Base-by-base conservation (phyloP, 2,113 vertebrate genomes). In the Tenrec ecaudatus region DNA sequence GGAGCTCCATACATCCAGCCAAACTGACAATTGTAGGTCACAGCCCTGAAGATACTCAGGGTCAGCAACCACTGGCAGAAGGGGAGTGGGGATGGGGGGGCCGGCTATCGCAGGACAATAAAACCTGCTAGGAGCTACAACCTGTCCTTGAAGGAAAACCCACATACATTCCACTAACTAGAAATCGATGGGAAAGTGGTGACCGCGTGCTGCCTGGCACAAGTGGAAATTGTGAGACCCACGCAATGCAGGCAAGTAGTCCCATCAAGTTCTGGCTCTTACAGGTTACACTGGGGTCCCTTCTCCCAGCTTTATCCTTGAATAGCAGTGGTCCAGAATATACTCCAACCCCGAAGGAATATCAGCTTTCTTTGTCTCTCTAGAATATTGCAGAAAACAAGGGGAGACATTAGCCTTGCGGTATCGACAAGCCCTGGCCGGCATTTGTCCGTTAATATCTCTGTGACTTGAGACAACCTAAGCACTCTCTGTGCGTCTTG, bases 11-110 rank as follows among this genome's bases (percentile, higher is more conserved):
- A 29, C 3, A 75, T 9, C 11, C 33, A 88, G 80, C 11, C 82
- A 95, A 94, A 53, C 66, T 90, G n/a, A 93, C 62, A 83, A 62
- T 60, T 86, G 29, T 76, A 94, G 85, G 82, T 95, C 76, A 88
- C 17, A 86, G 0, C 77, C 58, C 23, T 33, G 4, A 62, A 53
- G n/a, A 17, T 89, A 38, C 53, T 15, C 12, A 3, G 31, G 25
- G 66, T 47, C 78, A 88, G 29, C 3, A 23, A 57, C 10, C 22
- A 77, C 0, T 53, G 5, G 33, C 22, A 38, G 2, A 31, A 27
- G 19, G 47, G 47, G 43, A 10, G 43, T 47, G 10, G 5, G 47
- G 47, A 12, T 2, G 9, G 47, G 3, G 16, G n/a, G 20, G 33
- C 36, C 60, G 20, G 33, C 36, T 66, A 76, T 27, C 9, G 7